Evolutionary conservation across 1,140 invertebrate genomes (phyloP).

Genomic region (Drosophila rufa): DNA sequence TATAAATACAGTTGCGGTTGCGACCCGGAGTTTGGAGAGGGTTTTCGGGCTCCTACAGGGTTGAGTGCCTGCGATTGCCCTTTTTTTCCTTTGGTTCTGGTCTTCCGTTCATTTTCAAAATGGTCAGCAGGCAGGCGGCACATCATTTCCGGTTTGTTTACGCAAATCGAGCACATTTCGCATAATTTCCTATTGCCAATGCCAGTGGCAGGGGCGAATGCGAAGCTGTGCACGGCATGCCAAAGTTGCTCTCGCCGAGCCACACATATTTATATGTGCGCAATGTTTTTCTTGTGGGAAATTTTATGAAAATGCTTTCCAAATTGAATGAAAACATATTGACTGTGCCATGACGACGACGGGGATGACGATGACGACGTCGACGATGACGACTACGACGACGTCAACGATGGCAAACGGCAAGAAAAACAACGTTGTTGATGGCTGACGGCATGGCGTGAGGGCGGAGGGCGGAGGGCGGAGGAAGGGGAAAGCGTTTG

Average conservation of each 20-base stretch:
- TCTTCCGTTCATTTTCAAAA: conserved; percentile 64
- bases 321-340: conserved; percentile 84
- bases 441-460: conserved; percentile 24
- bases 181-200: conserved; percentile 84
- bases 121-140: conserved; percentile 70
- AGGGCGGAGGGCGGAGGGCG: conserved; percentile 12
- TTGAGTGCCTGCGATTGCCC: conserved; percentile 23
- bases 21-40: conserved; percentile 2
- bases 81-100: conserved; percentile 15
- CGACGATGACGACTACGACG: conserved; percentile 37
- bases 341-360: conserved; percentile 68
- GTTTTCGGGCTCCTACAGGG: not conserved
- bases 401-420: conserved; percentile 65
- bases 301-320: conserved; percentile 84
- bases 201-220: conserved; percentile 29
- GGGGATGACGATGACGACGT: conserved; percentile 50
- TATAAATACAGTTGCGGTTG: conserved; percentile 68
- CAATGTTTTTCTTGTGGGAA: conserved; percentile 81
- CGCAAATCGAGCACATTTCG: conserved; percentile 84
- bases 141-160: conserved; percentile 84
- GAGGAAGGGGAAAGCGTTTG: conserved; percentile 61
- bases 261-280: conserved; percentile 64
- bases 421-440: conserved; percentile 73
- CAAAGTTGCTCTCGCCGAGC: conserved; percentile 48
- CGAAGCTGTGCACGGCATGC: conserved; percentile 64